Evolutionary conservation across 2,113 vertebrate species (phyloP), one percentile per base, ranked within the genome.

Genomic region (Myotis brandtii): DNA sequence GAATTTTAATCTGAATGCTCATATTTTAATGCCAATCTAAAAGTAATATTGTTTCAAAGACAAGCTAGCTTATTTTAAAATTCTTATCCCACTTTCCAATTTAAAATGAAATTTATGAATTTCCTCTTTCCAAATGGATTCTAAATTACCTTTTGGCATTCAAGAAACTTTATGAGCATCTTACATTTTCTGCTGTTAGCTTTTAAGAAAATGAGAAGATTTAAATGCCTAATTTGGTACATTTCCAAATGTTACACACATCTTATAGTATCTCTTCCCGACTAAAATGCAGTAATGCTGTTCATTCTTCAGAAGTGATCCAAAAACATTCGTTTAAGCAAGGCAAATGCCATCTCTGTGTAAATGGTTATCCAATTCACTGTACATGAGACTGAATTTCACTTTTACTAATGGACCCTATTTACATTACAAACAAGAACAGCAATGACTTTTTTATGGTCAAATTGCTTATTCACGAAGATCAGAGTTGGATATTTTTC

Each of bases 341-440:
- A 93, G 96, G 32, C 32, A 43, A 94, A 98, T 97, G 91, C 25
- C 83, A 94, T 25, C 70, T 96, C 56, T 96, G 18, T 92, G 89
- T 59, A 91, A 97, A 83, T 91, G 90, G 88, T 96, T 97, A 95
- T 96, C 64, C 92, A 94, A 79, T 70, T 96, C 70, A 79, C 43
- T 37, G 81, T 84, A 76, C 32, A 37, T 66, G 13, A 11, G 75
- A 96, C 0, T 46, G 75, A 95, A 93, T 76, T 97, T 96, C 14
- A 96, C 93, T 94, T 95, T 17, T 92, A 95, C 87, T 97, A 98
- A 97, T 94, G 86, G 94, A 96, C 30, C 56, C 82, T 98, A 96
- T 97, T 97, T 98, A 97, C 84, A 95, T 91, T 97, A 75, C 96
- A 97, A 97, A 96, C n/a, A 66, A 97, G 91, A 97, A 91, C 46